These are phyloP conservation scores for Eupeodes corollae DNA, from an alignment of 1,140 invertebrate genomes.

Conservation along the genomic window DNA sequence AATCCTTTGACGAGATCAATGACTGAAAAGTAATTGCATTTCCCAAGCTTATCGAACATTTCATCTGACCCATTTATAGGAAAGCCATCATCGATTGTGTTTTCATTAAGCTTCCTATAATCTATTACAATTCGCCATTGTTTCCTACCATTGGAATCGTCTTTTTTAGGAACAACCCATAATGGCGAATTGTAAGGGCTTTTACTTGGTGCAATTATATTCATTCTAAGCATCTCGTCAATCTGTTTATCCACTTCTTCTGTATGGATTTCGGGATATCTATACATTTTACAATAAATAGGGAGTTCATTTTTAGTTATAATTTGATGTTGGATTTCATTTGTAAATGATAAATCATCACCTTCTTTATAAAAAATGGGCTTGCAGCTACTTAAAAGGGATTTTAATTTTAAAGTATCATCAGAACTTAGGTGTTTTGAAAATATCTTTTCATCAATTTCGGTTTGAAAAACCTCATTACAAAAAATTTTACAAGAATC, in stretches of 20 bases:
- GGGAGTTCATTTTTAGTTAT: constrained; percentile 1
- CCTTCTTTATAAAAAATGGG: constrained; percentile 1
- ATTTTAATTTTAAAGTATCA: too few relatives aligned
- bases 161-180: constrained; percentile 9
- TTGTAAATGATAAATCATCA: constrained; percentile 2
- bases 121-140: constrained; percentile 34
- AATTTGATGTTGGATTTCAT: constrained; percentile 6
- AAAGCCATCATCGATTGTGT: constrained; percentile 31
- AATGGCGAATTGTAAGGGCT: constrained; percentile 10
- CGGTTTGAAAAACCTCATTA: too few relatives aligned
- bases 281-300: constrained; percentile 4
- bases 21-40: too few relatives aligned
- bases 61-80: constrained; percentile 43
- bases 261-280: constrained; percentile 6
- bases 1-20: too few relatives aligned
- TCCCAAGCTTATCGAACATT: too few relatives aligned
- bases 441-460: too few relatives aligned
- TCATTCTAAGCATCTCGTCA: constrained; percentile 6
- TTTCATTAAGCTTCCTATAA: too few relatives aligned
- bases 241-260: constrained; percentile 7
- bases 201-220: constrained; percentile 4
- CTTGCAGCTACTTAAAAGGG: too few relatives aligned
- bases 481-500: too few relatives aligned
- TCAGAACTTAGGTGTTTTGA: too few relatives aligned
- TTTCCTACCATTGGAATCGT: constrained; percentile 16